A percentile compares a stretch with the other conserved stretches of the same genome.
phyloP scores from a whole-genome alignment of 2,797 vertebrate genomes.

The Lepus oiostolus region DNA sequence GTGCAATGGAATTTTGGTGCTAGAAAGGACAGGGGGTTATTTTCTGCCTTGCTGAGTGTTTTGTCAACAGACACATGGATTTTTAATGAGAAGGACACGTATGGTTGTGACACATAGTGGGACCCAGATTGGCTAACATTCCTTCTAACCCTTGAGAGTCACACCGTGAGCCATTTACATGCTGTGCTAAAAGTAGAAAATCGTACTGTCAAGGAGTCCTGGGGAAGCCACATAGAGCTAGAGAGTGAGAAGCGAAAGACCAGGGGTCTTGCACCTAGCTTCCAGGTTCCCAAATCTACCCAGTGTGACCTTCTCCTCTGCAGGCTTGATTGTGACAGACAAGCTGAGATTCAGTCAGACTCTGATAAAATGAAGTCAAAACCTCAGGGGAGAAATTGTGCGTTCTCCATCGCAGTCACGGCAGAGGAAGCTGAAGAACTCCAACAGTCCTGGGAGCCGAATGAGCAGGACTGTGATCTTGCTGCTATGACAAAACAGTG shows the following conservation, averaged over 20 bases:
- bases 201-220: not conserved
- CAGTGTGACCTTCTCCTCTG: not conserved
- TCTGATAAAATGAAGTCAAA: slow-evolving; percentile 61
- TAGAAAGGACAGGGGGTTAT: not conserved
- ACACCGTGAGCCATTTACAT: not conserved
- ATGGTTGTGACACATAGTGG: not conserved
- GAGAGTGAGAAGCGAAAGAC: not conserved
- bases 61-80: not conserved
- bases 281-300: not conserved
- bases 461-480: not conserved
- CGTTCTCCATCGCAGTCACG: slow-evolving; percentile 62
- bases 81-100: not conserved
- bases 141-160: not conserved
- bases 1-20: not conserved
- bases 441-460: not conserved
- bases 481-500: not conserved
- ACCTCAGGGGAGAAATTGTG: not conserved
- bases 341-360: not conserved
- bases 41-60: not conserved
- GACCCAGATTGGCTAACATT: not conserved
- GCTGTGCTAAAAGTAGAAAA: not conserved
- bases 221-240: not conserved
- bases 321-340: not conserved
- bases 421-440: not conserved
- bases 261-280: not conserved